Percentiles rank a stretch among this genome's conserved stretches.
Conservation (phyloP, 35 echinoderm and acorn worm species). For the Eucidaris tribuloides region DNA sequence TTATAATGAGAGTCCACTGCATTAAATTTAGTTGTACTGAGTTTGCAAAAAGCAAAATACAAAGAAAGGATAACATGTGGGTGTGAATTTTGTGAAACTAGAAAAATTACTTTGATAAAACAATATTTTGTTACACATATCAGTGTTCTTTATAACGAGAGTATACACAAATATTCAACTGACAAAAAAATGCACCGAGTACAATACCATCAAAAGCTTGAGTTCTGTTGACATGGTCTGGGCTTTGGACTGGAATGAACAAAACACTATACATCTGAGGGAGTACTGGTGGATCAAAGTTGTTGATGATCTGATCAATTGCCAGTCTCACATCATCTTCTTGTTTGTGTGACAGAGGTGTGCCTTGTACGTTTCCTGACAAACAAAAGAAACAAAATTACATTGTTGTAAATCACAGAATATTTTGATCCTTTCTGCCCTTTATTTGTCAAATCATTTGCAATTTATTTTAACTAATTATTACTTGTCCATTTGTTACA, state of each 20-base stretch:
- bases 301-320: slow-evolving; percentile 54
- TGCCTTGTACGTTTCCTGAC: slow-evolving; percentile 61
- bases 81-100: not conserved
- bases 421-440: too few species aligned
- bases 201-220: not conserved
- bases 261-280: slow-evolving; percentile 63
- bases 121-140: not conserved
- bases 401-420: too few species aligned
- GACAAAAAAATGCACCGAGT: too few species aligned
- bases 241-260: slow-evolving; percentile 58
- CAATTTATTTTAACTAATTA: too few species aligned
- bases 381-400: not conserved
- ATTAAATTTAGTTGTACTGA: too few species aligned
- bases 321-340: slow-evolving; percentile 42
- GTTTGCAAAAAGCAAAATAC: too few species aligned
- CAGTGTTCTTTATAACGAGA: not conserved
- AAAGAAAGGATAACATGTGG: too few species aligned
- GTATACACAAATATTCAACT: too few species aligned
- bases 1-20: too few species aligned
- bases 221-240: not conserved
- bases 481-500: too few species aligned
- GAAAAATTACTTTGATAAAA: not conserved
- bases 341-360: slow-evolving; percentile 24
- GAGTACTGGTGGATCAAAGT: slow-evolving; percentile 58
- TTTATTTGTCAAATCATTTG: too few species aligned